Conservation (phyloP, 2,113 vertebrate species). For the Trematocara marginatum region DNA sequence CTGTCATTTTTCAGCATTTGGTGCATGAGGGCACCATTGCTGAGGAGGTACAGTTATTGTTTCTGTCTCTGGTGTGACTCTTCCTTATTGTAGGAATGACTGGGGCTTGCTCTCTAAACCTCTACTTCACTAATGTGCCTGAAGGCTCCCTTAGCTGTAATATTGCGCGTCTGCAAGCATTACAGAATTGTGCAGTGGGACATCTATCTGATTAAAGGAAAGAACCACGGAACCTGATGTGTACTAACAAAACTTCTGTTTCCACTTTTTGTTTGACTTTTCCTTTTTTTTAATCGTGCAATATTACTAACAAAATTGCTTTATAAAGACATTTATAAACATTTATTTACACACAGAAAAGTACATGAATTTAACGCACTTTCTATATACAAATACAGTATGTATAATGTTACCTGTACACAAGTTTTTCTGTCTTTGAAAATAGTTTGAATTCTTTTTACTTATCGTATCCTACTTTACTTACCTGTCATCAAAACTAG, state of each 20-base stretch:
- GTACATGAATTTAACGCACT: neutral
- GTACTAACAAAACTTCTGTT: neutral
- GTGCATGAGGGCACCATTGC: conserved; percentile 62
- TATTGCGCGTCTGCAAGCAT: conserved; percentile 51
- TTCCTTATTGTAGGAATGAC: conserved; percentile 70
- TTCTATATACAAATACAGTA: neutral
- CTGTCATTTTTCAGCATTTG: conserved; percentile 81
- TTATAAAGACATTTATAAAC: neutral
- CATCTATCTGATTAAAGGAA: conserved; percentile 47
- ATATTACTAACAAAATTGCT: neutral
- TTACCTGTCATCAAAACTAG: neutral
- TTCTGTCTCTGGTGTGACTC: conserved; percentile 71
- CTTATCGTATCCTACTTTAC: neutral
- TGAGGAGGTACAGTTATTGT: conserved; percentile 74
- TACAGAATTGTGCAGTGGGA: conserved; percentile 28
- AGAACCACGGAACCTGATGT: neutral
- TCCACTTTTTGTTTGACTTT: neutral
- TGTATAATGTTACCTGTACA: neutral
- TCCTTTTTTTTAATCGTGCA: neutral
- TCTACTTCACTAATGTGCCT: conserved; percentile 49
- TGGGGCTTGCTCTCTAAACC: conserved; percentile 54
- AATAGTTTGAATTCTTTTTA: neutral
- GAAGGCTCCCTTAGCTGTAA: conserved; percentile 57
- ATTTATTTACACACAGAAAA: neutral
- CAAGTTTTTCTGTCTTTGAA: neutral